These are phyloP conservation scores for Napeogenes inachia DNA, from an alignment of 2,888 invertebrate genomes.

Conservation along the genomic window DNA sequence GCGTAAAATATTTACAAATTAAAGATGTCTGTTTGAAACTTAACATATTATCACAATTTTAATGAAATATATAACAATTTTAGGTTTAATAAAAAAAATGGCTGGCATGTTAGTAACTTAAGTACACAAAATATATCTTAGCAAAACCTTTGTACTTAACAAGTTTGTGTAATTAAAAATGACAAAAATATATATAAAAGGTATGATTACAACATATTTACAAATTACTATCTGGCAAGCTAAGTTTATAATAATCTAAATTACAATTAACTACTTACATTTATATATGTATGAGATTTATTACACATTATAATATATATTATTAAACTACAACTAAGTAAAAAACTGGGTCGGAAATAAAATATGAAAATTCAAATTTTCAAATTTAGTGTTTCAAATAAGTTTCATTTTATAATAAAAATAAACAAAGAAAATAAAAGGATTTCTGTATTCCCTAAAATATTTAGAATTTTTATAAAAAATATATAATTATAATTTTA, in stretches of 20 bases:
- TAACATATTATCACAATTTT: slow-evolving; percentile 5
- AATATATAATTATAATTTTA: no score
- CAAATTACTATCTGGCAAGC: not conserved
- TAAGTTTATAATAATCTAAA: not conserved
- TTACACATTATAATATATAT: no score
- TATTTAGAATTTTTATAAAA: no score
- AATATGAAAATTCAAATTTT: no score
- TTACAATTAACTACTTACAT: not conserved
- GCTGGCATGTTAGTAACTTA: slow-evolving; percentile 3
- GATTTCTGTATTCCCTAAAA: no score
- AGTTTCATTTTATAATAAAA: no score
- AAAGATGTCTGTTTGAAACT: not conserved
- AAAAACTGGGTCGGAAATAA: not conserved
- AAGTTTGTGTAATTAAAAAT: not conserved
- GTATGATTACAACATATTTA: not conserved
- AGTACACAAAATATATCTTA: not conserved
- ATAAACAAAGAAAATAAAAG: no score
- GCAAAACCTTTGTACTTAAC: slow-evolving; percentile 4
- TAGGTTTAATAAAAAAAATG: not conserved
- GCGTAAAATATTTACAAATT: slow-evolving; percentile 1
- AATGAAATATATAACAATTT: not conserved
- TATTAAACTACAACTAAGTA: not conserved
- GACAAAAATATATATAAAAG: not conserved
- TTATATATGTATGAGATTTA: not conserved
- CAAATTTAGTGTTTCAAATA: no score